A percentile compares a stretch with the other conserved stretches of the same genome.
Evolutionary conservation across 1,140 invertebrate genomes (phyloP).

Genomic region (Colletes latitarsis): DNA sequence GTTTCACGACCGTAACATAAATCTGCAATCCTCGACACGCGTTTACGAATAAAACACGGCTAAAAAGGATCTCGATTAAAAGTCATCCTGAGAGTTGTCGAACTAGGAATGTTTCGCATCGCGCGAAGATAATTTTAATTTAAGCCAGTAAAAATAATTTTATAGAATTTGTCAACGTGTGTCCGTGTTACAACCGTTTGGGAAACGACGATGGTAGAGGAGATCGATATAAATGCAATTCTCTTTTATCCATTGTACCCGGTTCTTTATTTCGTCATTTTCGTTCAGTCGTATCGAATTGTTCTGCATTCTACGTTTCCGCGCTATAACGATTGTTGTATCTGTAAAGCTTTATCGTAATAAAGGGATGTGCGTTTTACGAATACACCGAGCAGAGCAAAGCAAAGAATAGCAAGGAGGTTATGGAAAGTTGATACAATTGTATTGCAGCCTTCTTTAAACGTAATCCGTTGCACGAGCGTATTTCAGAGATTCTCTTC

Average conservation of each 20-base stretch:
- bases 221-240: slow-evolving; percentile 8
- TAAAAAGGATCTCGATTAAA: too few relatives aligned
- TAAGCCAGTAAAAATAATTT: too few relatives aligned
- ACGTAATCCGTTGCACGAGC: background rate
- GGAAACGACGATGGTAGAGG: background rate
- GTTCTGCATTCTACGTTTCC: background rate
- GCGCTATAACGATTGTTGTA: too few relatives aligned
- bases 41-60: background rate
- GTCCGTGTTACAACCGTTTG: too few relatives aligned
- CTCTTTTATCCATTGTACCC: background rate
- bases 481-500: background rate
- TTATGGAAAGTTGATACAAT: background rate
- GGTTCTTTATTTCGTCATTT: slow-evolving; percentile 9
- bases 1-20: background rate
- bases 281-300: slow-evolving; percentile 6
- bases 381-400: background rate
- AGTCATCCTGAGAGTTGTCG: too few relatives aligned
- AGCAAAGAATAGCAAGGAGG: too few relatives aligned
- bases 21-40: background rate
- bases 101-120: too few relatives aligned
- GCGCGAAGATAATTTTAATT: too few relatives aligned
- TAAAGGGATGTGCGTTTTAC: background rate
- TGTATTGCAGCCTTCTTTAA: background rate
- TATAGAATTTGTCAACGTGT: too few relatives aligned
- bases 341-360: background rate